A percentile compares a stretch with the other conserved stretches of the same genome.
phyloP scores from a whole-genome alignment of 1,140 invertebrate genomes.

The Trigoniulus corallinus region DNA sequence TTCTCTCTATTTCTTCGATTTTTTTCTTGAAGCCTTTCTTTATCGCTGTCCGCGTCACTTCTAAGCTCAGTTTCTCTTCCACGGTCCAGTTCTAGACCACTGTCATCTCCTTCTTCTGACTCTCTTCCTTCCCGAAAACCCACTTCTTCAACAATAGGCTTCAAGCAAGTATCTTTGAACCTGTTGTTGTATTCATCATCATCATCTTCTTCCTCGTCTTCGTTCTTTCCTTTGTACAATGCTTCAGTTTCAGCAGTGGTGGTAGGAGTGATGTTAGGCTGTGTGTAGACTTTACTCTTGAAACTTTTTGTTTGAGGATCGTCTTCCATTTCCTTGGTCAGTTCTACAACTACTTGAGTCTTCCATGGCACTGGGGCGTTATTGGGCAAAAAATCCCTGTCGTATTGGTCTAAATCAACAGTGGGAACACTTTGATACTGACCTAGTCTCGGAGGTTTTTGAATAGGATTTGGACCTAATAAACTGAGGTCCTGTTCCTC shows the following conservation, averaged over 20 bases:
- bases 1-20: not conserved
- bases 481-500: not conserved
- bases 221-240: not conserved
- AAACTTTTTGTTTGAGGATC: not conserved
- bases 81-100: not conserved
- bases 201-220: not conserved
- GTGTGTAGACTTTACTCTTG: no score
- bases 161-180: not conserved
- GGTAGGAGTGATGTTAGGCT: not conserved
- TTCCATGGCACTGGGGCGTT: not conserved
- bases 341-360: not conserved
- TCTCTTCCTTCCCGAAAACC: not conserved
- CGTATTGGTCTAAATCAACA: not conserved
- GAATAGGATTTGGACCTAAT: not conserved
- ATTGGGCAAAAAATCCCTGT: not conserved
- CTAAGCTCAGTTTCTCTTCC: not conserved
- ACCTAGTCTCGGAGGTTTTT: conserved; percentile 1
- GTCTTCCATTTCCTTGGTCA: not conserved
- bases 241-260: not conserved
- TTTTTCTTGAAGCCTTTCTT: not conserved
- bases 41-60: not conserved
- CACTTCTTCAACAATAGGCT: not conserved
- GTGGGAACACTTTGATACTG: not conserved
- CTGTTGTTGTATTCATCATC: not conserved
- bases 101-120: conserved; percentile 1